Base-by-base conservation (phyloP, 2,888 invertebrate genomes). In the Dryobota labecula region DNA sequence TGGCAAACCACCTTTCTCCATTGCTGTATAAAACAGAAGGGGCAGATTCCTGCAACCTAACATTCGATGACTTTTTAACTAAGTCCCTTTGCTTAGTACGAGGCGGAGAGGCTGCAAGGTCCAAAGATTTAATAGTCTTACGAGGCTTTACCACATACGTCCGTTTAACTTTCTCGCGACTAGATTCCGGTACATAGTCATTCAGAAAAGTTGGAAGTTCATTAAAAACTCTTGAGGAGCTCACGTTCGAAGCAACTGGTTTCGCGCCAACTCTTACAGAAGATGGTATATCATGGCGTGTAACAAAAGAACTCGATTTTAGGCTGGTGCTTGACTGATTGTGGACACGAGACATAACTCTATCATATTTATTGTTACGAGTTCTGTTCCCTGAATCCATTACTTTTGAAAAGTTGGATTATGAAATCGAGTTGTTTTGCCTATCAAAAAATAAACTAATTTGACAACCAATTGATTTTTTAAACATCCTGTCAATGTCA, bases 281-380 rank as follows among this genome's bases (percentile, higher is more conserved):
- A 63, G 90, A 88, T 49, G 89, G 89, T 68, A 83, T 86, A 83
- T 91, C 91, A 81, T 95, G 95, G 61, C 93, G 92, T 68, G 89
- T 92, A 75, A 95, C 93, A 68, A 83, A 85, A 56, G 92, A 90
- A 83, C 81, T 90, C 41, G 92, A 87, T 65, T 88, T 92, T 45
- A 92, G 79, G 80, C 86, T 91, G 41, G 82, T 80, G 41, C 84
- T 84, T 45, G 91, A 88, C 68, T 80, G 86, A 85, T 90, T 92
- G 61, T 84, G 80, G 5, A 95, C 90, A 57, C 95, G 93, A 43
- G 95, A 86, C 95, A 95, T 94, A 1, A 95, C 94, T 87, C 94
- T 92, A 18, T 91, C 91, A 77, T 95, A 95, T 74, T 85, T 91
- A 36, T 87, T 90, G 49, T 61, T 86, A 58, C 76, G 71, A 65